Base-by-base conservation (phyloP, 2,797 vertebrate species). In the Spea hammondii region DNA sequence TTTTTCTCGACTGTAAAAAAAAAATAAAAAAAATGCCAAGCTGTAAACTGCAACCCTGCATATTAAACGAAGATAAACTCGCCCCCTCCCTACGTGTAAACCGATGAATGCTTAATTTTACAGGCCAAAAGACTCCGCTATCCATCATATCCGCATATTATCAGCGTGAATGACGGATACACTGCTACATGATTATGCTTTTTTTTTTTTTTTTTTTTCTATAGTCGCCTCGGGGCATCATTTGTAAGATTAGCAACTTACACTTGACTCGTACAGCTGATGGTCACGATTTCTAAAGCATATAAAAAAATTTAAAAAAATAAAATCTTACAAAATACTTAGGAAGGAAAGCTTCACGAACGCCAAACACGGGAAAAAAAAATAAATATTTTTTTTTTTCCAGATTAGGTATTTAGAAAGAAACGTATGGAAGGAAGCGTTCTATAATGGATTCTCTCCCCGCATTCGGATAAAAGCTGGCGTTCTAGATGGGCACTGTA, bases 161-260 rank as follows among this genome's bases (percentile, higher is more conserved):
- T 94, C 94, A 89, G 91, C 93, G 92, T 94, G 96, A 95, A 93
- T 95, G 96, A 97, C 94, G 96, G 94, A 94, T 92, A 95, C 95
- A 96, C 93, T 93, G 91, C 91, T 91, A 91, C 88, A 92, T 89
- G 94, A 95, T 96, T 96, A 95, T 93, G 91, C 89, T 85, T 89
- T 88, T 88, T 60, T 90, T 32, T 32, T 32, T 89, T 88, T 88
- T 60, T 90, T 32, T 32, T 32, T 32, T 32, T 32, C 32, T 32
- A 78, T 88, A 85, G 0, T 85, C 88, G 76, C 88, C 84, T 82
- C 84, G 76, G 55, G 85, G 82, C 86, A 90, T 91, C 88, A 89
- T 89, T 89, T 90, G 87, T 86, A 89, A 88, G 86, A 96, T 95
- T 91, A 94, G 91, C 91, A 91, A 89, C 89, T 94, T 93, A 89